A percentile compares a stretch with the other conserved stretches of the same genome.
Conservation (phyloP, 2,797 vertebrate species). For the Acanthurus tractus region DNA sequence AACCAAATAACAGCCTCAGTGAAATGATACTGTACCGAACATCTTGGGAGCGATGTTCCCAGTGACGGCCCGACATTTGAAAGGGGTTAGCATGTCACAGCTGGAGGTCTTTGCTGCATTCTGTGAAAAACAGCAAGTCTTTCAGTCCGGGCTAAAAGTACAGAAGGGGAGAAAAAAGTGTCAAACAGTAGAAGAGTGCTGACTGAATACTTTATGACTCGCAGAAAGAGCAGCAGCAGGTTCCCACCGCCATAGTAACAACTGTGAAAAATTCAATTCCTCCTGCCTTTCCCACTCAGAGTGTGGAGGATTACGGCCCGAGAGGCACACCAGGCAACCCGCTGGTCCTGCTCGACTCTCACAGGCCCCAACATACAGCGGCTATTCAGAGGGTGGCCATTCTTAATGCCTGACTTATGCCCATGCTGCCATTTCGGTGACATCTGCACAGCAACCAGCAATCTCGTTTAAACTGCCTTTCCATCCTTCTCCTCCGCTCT, state of each 20-base stretch:
- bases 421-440: slow-evolving; percentile 77
- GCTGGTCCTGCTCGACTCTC: slow-evolving; percentile 62
- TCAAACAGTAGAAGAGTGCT: slow-evolving; percentile 42
- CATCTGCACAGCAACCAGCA: slow-evolving; percentile 83
- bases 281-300: slow-evolving; percentile 61
- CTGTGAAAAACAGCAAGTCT: slow-evolving; percentile 50
- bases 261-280: slow-evolving; percentile 81
- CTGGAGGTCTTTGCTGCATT: slow-evolving; percentile 32
- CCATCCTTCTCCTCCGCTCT: slow-evolving; percentile 25
- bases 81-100: slow-evolving; percentile 41
- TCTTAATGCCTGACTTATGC: slow-evolving; percentile 76
- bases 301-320: slow-evolving; percentile 70
- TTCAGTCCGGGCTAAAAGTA: slow-evolving; percentile 47
- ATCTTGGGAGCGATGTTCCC: neutral
- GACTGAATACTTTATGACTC: slow-evolving; percentile 66
- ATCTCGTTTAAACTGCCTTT: slow-evolving; percentile 74
- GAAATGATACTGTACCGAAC: neutral
- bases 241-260: slow-evolving; percentile 75
- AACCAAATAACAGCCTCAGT: too few species aligned
- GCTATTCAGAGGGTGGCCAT: slow-evolving; percentile 65
- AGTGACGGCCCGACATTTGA: slow-evolving; percentile 35
- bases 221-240: slow-evolving; percentile 74
- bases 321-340: slow-evolving; percentile 64
- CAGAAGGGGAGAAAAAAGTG: slow-evolving; percentile 45
- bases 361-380: slow-evolving; percentile 54